Evolutionary conservation across 1,140 invertebrate genomes (phyloP).

Genomic region (Uloborus diversus): DNA sequence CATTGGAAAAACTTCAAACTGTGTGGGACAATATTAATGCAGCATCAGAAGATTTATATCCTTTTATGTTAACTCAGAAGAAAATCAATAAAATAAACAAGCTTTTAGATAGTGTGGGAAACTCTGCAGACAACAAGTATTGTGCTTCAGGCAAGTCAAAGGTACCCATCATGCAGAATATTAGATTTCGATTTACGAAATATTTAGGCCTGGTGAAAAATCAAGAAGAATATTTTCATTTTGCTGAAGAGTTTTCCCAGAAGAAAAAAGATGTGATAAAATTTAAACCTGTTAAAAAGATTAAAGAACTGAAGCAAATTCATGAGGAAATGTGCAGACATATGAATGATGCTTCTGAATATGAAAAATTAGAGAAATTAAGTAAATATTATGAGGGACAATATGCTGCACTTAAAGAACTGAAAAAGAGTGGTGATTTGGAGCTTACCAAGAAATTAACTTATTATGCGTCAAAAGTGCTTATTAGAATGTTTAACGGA

Average conservation of each 20-base stretch:
- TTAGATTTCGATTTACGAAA: background rate
- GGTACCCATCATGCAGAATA: background rate
- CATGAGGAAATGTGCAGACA: conserved; percentile 1
- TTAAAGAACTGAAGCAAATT: background rate
- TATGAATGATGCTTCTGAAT: background rate
- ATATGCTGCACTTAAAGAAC: conserved; percentile 9
- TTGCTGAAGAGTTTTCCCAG: background rate
- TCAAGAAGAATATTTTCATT: background rate
- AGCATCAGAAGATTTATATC: background rate
- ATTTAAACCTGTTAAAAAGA: background rate
- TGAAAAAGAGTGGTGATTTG: background rate
- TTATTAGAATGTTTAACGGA: conserved; percentile 7
- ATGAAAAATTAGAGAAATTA: conserved; percentile 7
- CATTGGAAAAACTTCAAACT: background rate
- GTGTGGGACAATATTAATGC: conserved; percentile 18
- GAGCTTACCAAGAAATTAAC: background rate
- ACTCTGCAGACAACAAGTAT: background rate
- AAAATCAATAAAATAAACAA: conserved; percentile 9
- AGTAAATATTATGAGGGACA: conserved; percentile 4
- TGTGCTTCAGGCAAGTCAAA: no score
- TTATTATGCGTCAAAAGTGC: conserved; percentile 7
- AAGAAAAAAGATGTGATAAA: background rate
- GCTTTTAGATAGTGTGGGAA: background rate
- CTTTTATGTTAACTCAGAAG: background rate
- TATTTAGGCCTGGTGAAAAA: background rate